phyloP scores from a whole-genome alignment of 2,888 invertebrate species.

The Nyleta sp. region DNA sequence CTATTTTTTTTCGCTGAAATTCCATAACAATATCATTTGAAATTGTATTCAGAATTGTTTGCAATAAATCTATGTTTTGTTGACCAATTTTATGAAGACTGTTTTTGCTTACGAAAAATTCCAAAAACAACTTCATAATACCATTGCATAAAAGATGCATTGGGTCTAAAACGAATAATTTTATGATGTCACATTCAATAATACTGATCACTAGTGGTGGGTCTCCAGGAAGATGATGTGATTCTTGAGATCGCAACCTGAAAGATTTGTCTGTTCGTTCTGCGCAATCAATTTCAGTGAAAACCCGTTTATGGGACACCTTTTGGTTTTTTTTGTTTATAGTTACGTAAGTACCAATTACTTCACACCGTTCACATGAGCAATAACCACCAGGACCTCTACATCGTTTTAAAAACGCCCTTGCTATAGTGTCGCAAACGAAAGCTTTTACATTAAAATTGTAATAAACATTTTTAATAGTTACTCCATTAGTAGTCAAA shows the following conservation, averaged over 20 bases:
- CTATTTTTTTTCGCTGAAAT: constrained; percentile 66
- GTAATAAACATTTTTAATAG: constrained; percentile 26
- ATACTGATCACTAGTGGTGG: constrained; percentile 26
- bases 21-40: constrained; percentile 39
- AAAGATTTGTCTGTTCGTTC: constrained; percentile 10
- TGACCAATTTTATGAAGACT: constrained; percentile 1
- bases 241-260: not conserved
- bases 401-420: constrained; percentile 50
- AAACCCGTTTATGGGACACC: not conserved
- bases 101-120: constrained; percentile 11
- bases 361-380: constrained; percentile 45
- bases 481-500: constrained; percentile 25
- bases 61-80: constrained; percentile 12
- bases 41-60: constrained; percentile 1
- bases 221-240: constrained; percentile 44
- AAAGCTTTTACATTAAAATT: constrained; percentile 31
- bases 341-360: not conserved
- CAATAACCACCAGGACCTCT: constrained; percentile 33
- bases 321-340: constrained; percentile 13
- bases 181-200: constrained; percentile 31
- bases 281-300: constrained; percentile 1
- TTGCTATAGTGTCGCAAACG: constrained; percentile 49
- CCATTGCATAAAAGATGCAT: constrained; percentile 55
- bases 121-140: constrained; percentile 28
- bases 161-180: constrained; percentile 32